Conservation (phyloP, 1,140 invertebrate genomes). For the Drosophila obscura region DNA sequence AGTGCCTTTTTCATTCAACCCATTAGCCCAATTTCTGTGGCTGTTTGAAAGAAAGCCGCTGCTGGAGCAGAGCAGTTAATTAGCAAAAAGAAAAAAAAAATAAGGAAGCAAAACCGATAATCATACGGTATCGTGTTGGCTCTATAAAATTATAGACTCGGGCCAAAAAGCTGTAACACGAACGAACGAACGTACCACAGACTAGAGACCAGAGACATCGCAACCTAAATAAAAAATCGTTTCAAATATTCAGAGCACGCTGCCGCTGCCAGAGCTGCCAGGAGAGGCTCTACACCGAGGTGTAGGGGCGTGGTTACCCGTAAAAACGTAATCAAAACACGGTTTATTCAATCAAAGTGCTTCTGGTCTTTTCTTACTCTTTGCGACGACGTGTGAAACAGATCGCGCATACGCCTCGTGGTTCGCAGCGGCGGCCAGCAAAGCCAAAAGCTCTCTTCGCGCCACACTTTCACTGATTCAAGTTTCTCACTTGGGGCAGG, state of each 20-base stretch:
- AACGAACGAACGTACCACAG: background rate
- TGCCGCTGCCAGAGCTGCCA: background rate
- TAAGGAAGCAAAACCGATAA: conserved; percentile 72
- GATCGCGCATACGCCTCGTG: conserved; percentile 71
- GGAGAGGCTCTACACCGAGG: background rate
- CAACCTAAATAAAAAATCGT: conserved; percentile 67
- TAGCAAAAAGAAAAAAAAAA: conserved; percentile 64
- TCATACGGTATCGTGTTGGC: conserved; percentile 52
- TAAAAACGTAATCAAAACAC: conserved; percentile 70
- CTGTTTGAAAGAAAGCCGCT: conserved; percentile 28
- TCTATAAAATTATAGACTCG: conserved; percentile 68
- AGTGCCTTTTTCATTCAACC: conserved; percentile 33
- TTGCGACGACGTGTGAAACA: conserved; percentile 65
- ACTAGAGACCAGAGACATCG: conserved; percentile 48
- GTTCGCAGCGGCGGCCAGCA: conserved; percentile 32
- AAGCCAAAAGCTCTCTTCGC: conserved; percentile 24
- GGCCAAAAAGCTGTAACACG: conserved; percentile 35
- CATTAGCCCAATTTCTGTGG: conserved; percentile 52
- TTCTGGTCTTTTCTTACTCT: conserved; percentile 61
- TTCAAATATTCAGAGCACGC: conserved; percentile 54
- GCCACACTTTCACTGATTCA: conserved; percentile 70
- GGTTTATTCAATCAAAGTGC: conserved; percentile 69
- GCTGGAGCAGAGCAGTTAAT: conserved; percentile 48
- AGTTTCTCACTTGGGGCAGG: conserved; percentile 58
- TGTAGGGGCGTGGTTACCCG: conserved; percentile 26